A percentile compares a stretch with the other conserved stretches of the same genome.
Conservation (phyloP, 1,140 invertebrate genomes). For the fruit fly (Drosophila melanogaster) region Release_6_plus_ISO1_MT NT_033779.5:19982501-19983000, state of each 20-base stretch:
- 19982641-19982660: slow-evolving; percentile 48
- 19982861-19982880: background rate
- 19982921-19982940: background rate
- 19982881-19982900: background rate
- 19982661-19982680: slow-evolving; percentile 27
- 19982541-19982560: slow-evolving; percentile 46
- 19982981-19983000: slow-evolving; percentile 15
- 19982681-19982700: slow-evolving; percentile 11
- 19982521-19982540: slow-evolving; percentile 52
- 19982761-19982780: slow-evolving; percentile 9
- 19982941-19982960: slow-evolving; percentile 1
- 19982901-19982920: background rate
- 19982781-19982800: too few relatives aligned
- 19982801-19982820: slow-evolving; percentile 11
- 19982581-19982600: slow-evolving; percentile 30
- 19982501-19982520: slow-evolving; percentile 68
- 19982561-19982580: slow-evolving; percentile 59
- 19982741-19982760: slow-evolving; percentile 3
- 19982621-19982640: slow-evolving; percentile 30
- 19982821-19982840: slow-evolving; percentile 3
- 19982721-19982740: slow-evolving; percentile 27
- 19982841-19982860: background rate
- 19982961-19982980: slow-evolving; percentile 32
- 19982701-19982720: slow-evolving; percentile 20
- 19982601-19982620: slow-evolving; percentile 28